Evolutionary conservation across 2,113 vertebrate genomes (phyloP).

Genomic region (Cygnus buccinator): DNA sequence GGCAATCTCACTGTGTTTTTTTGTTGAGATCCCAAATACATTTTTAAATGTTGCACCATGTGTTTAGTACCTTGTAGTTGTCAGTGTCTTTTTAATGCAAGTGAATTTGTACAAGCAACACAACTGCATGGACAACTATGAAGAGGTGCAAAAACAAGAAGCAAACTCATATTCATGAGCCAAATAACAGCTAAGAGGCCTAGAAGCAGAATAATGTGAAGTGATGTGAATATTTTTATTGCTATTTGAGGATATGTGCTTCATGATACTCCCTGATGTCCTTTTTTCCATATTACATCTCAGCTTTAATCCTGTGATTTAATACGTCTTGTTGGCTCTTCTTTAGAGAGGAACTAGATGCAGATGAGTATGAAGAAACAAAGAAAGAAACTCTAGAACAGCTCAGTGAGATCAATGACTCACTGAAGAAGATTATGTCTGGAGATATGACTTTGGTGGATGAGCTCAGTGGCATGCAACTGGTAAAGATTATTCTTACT

Average conservation of each 20-base stretch:
- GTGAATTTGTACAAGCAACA: background rate
- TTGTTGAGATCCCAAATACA: background rate
- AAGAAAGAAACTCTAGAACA: conserved; percentile 97
- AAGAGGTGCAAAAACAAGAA: background rate
- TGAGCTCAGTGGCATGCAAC: conserved; percentile 95
- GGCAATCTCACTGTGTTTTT: rapidly evolving
- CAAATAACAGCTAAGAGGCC: background rate
- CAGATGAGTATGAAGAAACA: conserved; percentile 96
- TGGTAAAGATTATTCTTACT: conserved; percentile 79
- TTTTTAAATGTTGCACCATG: background rate
- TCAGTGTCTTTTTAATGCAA: background rate
- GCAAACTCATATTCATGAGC: rapidly evolving
- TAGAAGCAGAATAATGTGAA: background rate
- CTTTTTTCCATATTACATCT: background rate
- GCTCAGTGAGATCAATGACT: conserved; percentile 94
- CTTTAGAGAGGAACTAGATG: conserved; percentile 91
- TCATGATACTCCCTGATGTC: background rate
- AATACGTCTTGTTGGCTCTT: background rate
- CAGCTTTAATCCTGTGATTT: background rate
- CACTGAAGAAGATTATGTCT: conserved; percentile 95
- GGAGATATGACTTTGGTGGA: conserved; percentile 97
- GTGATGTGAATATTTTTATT: background rate
- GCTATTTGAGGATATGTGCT: background rate
- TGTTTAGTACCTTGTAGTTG: background rate
- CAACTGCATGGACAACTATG: background rate